Percentiles rank a stretch among this genome's conserved stretches.
These are phyloP conservation scores for Nycteola revayana DNA, from an alignment of 2,888 invertebrate genomes.

Conservation along the genomic window DNA sequence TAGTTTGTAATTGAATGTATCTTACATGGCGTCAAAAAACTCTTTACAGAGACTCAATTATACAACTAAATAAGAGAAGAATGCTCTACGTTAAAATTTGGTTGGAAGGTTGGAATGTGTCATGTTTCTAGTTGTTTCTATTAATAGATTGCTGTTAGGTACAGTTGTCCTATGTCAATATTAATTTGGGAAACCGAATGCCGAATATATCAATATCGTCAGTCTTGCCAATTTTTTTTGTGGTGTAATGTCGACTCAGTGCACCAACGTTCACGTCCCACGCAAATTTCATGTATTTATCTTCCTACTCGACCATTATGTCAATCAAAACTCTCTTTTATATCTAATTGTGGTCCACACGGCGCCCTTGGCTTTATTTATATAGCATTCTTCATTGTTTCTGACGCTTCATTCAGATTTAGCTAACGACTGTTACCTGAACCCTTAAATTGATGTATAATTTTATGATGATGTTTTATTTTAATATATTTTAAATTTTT, in stretches of 20 bases:
- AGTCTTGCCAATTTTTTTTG: constrained; percentile 39
- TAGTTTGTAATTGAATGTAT: too few relatives aligned
- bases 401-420: constrained; percentile 3
- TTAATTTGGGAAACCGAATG: constrained; percentile 32
- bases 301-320: constrained; percentile 33
- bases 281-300: constrained; percentile 54
- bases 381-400: constrained; percentile 33
- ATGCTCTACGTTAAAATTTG: too few relatives aligned
- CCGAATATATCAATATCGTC: constrained; percentile 31
- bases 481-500: too few relatives aligned
- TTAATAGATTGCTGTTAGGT: neutral
- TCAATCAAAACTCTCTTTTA: constrained; percentile 37
- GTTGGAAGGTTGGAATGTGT: too few relatives aligned
- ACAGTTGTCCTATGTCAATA: constrained; percentile 10
- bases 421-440: too few relatives aligned
- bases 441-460: too few relatives aligned
- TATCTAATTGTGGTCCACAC: constrained; percentile 47
- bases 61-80: too few relatives aligned
- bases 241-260: constrained; percentile 17
- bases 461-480: too few relatives aligned
- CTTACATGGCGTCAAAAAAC: too few relatives aligned
- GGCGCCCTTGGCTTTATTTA: constrained; percentile 44
- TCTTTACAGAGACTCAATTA: too few relatives aligned
- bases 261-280: constrained; percentile 46
- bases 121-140: too few relatives aligned